Conservation (phyloP, 2,797 vertebrate species). For the Poeciliopsis paucimaculata region DNA sequence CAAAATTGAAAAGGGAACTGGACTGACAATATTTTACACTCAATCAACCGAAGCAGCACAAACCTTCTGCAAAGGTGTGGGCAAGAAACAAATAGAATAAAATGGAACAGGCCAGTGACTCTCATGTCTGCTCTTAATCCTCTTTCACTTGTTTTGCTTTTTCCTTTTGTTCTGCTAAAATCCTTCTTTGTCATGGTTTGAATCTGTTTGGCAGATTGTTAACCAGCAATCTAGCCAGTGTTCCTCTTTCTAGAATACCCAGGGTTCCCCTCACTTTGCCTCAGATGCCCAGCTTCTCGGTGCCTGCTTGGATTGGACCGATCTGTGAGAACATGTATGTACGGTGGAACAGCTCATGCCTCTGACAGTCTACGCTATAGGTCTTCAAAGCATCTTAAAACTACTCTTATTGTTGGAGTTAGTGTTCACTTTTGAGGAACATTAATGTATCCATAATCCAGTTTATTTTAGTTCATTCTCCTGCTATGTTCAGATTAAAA, state of each 20-base stretch:
- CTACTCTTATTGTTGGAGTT: background rate
- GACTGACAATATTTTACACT: background rate
- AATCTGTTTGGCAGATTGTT: constrained; percentile 85
- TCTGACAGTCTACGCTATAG: constrained; percentile 2
- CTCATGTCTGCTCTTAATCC: constrained; percentile 9
- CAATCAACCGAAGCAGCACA: background rate
- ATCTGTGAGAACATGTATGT: constrained; percentile 96
- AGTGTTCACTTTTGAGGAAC: background rate
- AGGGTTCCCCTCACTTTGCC: constrained; percentile 94
- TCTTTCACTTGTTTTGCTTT: constrained; percentile 12
- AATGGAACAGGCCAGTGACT: background rate
- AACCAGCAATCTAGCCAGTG: constrained; percentile 95
- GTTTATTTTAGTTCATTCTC: background rate
- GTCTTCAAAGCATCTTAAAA: constrained; percentile 10
- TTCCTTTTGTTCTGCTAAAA: constrained; percentile 13
- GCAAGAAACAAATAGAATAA: background rate
- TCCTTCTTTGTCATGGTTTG: background rate
- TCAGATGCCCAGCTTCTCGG: constrained; percentile 95
- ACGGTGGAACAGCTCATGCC: constrained; percentile 48
- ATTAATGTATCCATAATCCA: background rate
- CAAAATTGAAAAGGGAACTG: background rate
- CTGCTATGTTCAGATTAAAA: background rate
- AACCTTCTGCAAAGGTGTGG: background rate
- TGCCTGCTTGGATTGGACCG: constrained; percentile 94
- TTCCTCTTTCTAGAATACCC: constrained; percentile 96